Base-by-base conservation (phyloP, 1,140 invertebrate genomes). In the Aphaenogaster floridana region DNA sequence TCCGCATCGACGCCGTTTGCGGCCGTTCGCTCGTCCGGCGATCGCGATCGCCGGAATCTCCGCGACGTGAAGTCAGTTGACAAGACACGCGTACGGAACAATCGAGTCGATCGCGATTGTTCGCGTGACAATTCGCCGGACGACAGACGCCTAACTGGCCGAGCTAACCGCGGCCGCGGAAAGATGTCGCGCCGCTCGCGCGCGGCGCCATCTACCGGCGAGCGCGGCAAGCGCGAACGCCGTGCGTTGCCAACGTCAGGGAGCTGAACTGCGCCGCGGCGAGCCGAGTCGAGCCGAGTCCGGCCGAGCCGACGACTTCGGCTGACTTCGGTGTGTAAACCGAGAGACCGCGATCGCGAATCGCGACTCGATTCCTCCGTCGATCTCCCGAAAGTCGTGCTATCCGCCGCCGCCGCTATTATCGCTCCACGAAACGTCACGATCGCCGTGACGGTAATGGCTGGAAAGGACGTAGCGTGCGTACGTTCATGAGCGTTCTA, bases 1-100 rank as follows among this genome's bases (percentile, higher is more conserved):
- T 93, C 92, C 39, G 52, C 93, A 91, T 87, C 1, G 21, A 71
- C 7, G 9, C 13, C 48, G 6, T 36, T 0, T n/a, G 6, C 13
- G 17, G 21, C 45, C 34, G 39, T 63, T 57, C 21, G 61, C n/a
- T 11, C 28, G 69, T 50, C 48, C 48, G 1, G 3, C 17, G 17
- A 52, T 17, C 13, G 1, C 21, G 9, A 21, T 48, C 28, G 17
- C 1, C 8, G 3, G 36, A 36, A 59, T 28, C 7, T 52, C 1
- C 5, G 2, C 13, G 13, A 4, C 13, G 42, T 8, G 7, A 61
- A 0, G 11, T 36, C 7, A 17, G 15, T 0, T 28, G 21, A 0
- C 15, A 17, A 50, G 3, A 39, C 0, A 9, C 39, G 3, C 45
- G 13, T 11, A 5, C 11, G 21, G 36, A 11, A 61, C 39, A 0